Evolutionary conservation across 2,797 vertebrate genomes (phyloP), one percentile per base, ranked within the genome.

Genomic region (Paratrypauchen microcephalus): DNA sequence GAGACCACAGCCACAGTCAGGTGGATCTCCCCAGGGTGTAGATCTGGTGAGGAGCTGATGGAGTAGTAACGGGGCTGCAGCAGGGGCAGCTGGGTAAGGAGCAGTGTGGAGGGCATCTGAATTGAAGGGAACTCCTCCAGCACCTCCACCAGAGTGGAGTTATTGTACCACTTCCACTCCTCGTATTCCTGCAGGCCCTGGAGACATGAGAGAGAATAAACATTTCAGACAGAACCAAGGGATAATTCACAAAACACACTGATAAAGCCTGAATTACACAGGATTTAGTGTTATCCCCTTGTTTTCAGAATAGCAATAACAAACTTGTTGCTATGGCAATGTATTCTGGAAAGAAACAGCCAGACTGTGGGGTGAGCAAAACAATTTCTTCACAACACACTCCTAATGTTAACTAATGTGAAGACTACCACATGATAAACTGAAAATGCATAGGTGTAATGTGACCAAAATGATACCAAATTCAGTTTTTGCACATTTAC

Each of bases 111-210:
- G 1, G 97, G 97, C 93, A 98, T 95, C 93, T 97, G 96, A 85
- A 99, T 87, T 0, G 97, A 99, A 0, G 94, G 96, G 77, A 99
- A 99, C 90, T 99, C 97, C 78, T 99, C 95, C 80, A 99, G 83
- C 55, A 97, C 95, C 91, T 99, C 98, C 88, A 99, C 96, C 0
- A 99, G 77, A 0, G 96, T 98, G 8, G 96, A 93, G 69, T 96
- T 98, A 85, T 97, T 98, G 84, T 93, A 96, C 98, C 98, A 99
- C 77, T 99, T 99, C 98, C 98, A 99, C 70, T 98, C 94, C 80
- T 99, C 98, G 0, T 99, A 99, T 78, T 99, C 98, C 88, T 99
- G 97, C 83, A 98, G 86, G 52, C 98, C 98, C 98, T 99, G 88
- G 0, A 60, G 24, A 45, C 23, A 21, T 2, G 16, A 24, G n/a